Conservation (phyloP, 2,113 vertebrate species). For the Eptatretus burgeri region DNA sequence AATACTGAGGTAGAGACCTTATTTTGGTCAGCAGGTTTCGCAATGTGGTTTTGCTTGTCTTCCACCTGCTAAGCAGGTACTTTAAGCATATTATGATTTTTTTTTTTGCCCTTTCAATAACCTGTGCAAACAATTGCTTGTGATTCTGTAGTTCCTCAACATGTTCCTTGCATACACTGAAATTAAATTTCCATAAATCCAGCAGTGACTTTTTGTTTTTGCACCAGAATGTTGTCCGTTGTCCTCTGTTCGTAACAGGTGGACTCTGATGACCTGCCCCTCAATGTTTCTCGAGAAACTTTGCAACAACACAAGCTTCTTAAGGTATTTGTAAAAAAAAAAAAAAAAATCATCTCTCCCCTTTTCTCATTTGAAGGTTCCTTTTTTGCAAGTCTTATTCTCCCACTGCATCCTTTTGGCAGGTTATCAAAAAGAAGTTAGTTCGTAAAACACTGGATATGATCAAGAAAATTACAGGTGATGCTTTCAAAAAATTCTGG, state of each 20-base stretch:
- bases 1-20: too few species aligned
- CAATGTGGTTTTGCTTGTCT: too few species aligned
- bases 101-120: too few species aligned
- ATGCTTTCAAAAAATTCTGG: slow-evolving; percentile 89
- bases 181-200: too few species aligned
- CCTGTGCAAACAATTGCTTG: too few species aligned
- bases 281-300: slow-evolving; percentile 91
- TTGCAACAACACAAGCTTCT: slow-evolving; percentile 90
- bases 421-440: slow-evolving; percentile 96
- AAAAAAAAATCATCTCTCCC: too few species aligned
- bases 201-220: not conserved
- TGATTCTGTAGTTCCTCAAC: too few species aligned
- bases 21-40: too few species aligned
- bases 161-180: too few species aligned
- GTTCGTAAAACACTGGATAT: slow-evolving; percentile 94
- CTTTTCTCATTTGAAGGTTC: not conserved
- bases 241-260: slow-evolving; percentile 22
- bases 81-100: too few species aligned
- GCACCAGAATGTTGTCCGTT: not conserved
- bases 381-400: not conserved
- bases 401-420: not conserved
- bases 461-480: slow-evolving; percentile 97
- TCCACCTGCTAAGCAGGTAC: too few species aligned
- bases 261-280: slow-evolving; percentile 84
- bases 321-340: slow-evolving; percentile 24